Evolutionary conservation across 2,888 invertebrate genomes (phyloP), one percentile per base, ranked within the genome.

Genomic region (Syritta pipiens): DNA sequence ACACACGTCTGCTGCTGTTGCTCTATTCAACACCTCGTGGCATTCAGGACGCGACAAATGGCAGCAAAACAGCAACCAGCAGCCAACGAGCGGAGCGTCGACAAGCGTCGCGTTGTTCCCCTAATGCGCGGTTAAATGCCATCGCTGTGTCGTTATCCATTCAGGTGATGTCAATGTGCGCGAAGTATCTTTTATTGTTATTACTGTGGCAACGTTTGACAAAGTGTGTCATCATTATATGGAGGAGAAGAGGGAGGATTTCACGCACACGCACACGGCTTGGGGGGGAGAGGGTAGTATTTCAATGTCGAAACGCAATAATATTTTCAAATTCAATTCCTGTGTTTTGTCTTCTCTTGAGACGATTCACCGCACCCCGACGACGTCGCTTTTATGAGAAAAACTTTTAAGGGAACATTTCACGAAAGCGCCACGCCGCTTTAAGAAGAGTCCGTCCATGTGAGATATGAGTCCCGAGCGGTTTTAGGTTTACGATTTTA

Each of bases 381-480:
- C 2, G 28, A 28, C 28, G n/a, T 9, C n/a, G n/a, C 10, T 32
- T 32, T 32, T 32, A 32, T 2, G 10, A 32, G 32, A n/a, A 6
- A 32, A 9, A 32, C n/a, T 32, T n/a, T 32, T 32, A 2, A 32
- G 10, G n/a, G n/a, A n/a, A 32, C 9, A 32, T 6, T 9, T 32
- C 32, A 32, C 10, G 10, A 32, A 32, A 32, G 32, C 10, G 10
- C 9, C 32, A 32, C 7, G n/a, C n/a, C n/a, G n/a, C n/a, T n/a
- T n/a, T n/a, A n/a, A n/a, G n/a, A n/a, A n/a, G n/a, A n/a, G n/a
- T n/a, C n/a, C n/a, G n/a, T n/a, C n/a, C n/a, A n/a, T 57, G 59
- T 67, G 74, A 74, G 74, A 74, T 74, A 74, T 53, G 74, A 74
- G 60, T 74, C 59, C 35, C 46, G 24, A 44, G 19, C 67, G n/a